These are phyloP conservation scores for Ichneumon xanthorius DNA, from an alignment of 2,888 invertebrate species.

Conservation along the genomic window DNA sequence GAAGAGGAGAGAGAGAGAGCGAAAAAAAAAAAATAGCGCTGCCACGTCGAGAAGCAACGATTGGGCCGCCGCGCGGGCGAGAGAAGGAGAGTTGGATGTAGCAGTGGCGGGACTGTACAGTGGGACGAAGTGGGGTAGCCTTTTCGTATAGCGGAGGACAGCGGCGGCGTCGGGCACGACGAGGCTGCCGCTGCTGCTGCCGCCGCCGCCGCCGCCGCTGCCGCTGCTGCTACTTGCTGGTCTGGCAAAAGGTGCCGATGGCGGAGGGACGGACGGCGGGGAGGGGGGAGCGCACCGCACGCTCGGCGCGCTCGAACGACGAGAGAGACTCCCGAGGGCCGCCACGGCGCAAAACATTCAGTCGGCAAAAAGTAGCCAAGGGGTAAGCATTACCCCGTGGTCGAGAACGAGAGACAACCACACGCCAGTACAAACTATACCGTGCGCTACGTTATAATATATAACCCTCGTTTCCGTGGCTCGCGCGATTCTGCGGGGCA, in stretches of 20 bases:
- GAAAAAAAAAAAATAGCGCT: slow-evolving; percentile 50
- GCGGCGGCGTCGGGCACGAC: slow-evolving; percentile 34
- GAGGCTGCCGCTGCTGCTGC: slow-evolving; percentile 45
- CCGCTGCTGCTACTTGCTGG: slow-evolving; percentile 19
- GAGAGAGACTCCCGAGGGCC: slow-evolving; percentile 69
- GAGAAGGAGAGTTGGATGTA: slow-evolving; percentile 43
- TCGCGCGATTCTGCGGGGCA: neutral
- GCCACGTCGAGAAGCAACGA: slow-evolving; percentile 38
- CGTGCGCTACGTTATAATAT: slow-evolving; percentile 16
- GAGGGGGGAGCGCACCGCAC: slow-evolving; percentile 63
- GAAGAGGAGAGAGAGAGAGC: slow-evolving; percentile 15
- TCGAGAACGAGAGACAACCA: slow-evolving; percentile 69
- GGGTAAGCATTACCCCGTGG: slow-evolving; percentile 83
- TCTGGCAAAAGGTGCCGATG: slow-evolving; percentile 55
- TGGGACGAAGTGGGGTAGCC: slow-evolving; percentile 64
- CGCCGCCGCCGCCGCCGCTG: slow-evolving; percentile 19
- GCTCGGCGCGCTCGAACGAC: slow-evolving; percentile 66
- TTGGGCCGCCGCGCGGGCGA: slow-evolving; percentile 25
- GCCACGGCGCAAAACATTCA: slow-evolving; percentile 84
- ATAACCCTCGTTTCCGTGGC: no score
- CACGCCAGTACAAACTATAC: slow-evolving; percentile 18
- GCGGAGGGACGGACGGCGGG: slow-evolving; percentile 29
- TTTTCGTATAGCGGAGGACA: slow-evolving; percentile 35
- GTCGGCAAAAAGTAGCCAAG: slow-evolving; percentile 85
- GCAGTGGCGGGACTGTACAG: slow-evolving; percentile 14